Evolutionary conservation across 2,888 invertebrate species (phyloP), one percentile per base, ranked within the genome.

Genomic region (Trichogramma evanescens): DNA sequence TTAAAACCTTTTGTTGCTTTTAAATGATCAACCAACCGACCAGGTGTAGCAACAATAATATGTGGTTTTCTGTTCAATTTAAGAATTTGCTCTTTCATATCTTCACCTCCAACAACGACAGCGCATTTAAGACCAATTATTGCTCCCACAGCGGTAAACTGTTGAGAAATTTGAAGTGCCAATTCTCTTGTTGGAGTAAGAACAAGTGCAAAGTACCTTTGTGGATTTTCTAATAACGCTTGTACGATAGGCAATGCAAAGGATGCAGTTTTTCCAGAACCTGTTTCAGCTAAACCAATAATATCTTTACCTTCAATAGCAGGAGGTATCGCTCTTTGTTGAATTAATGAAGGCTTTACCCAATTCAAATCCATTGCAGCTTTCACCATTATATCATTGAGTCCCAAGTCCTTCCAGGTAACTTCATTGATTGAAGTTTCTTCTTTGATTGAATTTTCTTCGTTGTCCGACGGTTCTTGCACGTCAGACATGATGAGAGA

Each of bases 1-100:
- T 89, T 93, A 75, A 99, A 99, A 38, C 99, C 99, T 79, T 97
- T 99, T 0, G 98, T 96, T 73, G 98, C 97, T 77, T 97, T 94
- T 55, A 99, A 82, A 78, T 99, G 99, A 79, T 98, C 97, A 0
- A 97, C 89, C 52, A 98, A 80, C 65, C 98, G 82, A 6, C 98
- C 98, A 0, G 98, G 98, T 0, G 99, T 99, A 0, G 97, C 97
- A 49, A 99, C 93, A 64, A 99, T 86, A 68, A 99, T 89, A 74
- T 99, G 99, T 0, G 99, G 99, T 71, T 97, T 95, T 77, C 95
- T 97, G 1, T 94, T 93, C 54, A 99, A 80, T 70, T 89, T 84
- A 62, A 97, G 80, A 0, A 94, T 87, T 75, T 99, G 99, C 0
- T 94, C 89, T 73, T 93, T 91, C 95, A 97, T 97, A 74, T 99